Base-by-base conservation (phyloP, 2,113 vertebrate genomes). In the Takifugu bimaculatus region DNA sequence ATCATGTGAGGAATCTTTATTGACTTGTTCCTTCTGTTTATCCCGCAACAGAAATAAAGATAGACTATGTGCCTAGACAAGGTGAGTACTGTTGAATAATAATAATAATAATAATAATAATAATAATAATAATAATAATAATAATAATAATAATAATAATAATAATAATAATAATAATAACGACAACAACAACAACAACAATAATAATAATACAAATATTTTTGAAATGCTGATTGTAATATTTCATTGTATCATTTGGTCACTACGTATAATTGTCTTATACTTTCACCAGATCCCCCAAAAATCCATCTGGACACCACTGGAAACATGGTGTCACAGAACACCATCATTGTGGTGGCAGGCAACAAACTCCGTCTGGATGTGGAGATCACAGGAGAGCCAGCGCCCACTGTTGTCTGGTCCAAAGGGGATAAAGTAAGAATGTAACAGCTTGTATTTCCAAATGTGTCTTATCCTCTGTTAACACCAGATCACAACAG, bases 61-160 rank as follows among this genome's bases (percentile, higher is more conserved):
- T 96, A 10, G 95, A 95, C 68, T 96, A 95, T 0, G 94, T 96
- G 2, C 95, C 95, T 2, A 92, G 94, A 70, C 95, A 96, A 93
- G 95, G 95, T 95, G 75, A 61, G 90, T 32, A 32, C 5, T 15
- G 9, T 32, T 58, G 55, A 50, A 32, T 15, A 42, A 13, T 59
- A 14, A 42, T n/a, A n/a, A n/a, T n/a, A n/a, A n/a, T n/a, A n/a
- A n/a, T n/a, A n/a, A n/a, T n/a, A n/a, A n/a, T n/a, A n/a, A n/a
- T n/a, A n/a, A n/a, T n/a, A n/a, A n/a, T n/a, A n/a, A n/a, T n/a
- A n/a, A n/a, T n/a, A n/a, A n/a, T n/a, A n/a, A n/a, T n/a, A n/a
- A n/a, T n/a, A n/a, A n/a, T n/a, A n/a, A n/a, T n/a, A n/a, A n/a
- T 48, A 7, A 6, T 57, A n/a, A 50, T 50, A 6, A 20, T 20